phyloP scores from a whole-genome alignment of 2,888 invertebrate species.

The Leptinotarsa juncta region DNA sequence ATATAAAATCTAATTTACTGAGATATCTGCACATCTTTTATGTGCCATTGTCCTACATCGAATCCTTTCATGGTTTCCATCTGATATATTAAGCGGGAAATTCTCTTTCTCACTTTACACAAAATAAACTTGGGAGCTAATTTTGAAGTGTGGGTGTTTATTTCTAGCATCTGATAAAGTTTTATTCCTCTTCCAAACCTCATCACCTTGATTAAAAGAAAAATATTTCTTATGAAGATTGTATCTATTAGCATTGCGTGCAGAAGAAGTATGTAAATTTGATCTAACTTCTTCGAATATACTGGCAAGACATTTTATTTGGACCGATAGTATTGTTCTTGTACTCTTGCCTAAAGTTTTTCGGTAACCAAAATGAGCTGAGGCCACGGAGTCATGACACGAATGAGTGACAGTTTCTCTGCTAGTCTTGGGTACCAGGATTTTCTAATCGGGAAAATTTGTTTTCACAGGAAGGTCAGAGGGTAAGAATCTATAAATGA shows the following conservation, averaged over 20 bases:
- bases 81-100: background rate
- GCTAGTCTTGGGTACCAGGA: constrained; percentile 28
- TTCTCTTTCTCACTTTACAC: background rate
- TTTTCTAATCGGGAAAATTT: constrained; percentile 44
- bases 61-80: background rate
- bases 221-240: background rate
- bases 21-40: background rate
- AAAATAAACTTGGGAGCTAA: background rate
- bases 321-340: too few species aligned
- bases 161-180: background rate
- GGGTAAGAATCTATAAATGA: background rate
- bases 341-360: too few species aligned
- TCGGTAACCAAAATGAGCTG: too few species aligned
- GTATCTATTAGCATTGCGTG: background rate
- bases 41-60: background rate
- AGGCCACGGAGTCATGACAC: too few species aligned
- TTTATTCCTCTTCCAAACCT: background rate
- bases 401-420: too few species aligned
- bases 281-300: background rate
- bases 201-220: background rate
- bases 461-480: background rate
- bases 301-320: background rate
- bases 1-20: background rate
- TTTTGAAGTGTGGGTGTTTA: background rate
- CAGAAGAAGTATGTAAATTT: background rate